phyloP scores from a whole-genome alignment of 2,888 invertebrate species.

The Drosophila kuntzei region DNA sequence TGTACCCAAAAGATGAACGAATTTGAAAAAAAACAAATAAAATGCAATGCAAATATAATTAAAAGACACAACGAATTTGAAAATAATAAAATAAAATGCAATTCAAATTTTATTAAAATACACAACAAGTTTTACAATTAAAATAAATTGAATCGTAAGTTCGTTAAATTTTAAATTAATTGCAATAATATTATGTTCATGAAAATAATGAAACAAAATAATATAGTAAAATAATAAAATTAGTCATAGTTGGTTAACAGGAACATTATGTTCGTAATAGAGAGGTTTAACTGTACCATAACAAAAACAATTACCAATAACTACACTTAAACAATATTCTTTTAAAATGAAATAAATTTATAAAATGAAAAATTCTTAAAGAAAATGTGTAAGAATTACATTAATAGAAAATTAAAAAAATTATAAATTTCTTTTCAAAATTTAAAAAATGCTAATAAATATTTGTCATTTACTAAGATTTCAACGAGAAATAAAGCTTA shows the following conservation, averaged over 20 bases:
- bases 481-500: not conserved
- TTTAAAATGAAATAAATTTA: not conserved
- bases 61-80: too few relatives aligned
- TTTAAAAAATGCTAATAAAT: not conserved
- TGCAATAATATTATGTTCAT: not conserved
- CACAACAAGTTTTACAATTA: not conserved
- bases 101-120: not conserved
- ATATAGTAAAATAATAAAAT: too few relatives aligned
- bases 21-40: not conserved
- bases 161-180: too few relatives aligned
- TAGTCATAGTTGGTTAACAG: too few relatives aligned
- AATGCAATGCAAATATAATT: not conserved
- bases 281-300: not conserved
- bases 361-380: not conserved
- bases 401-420: not conserved
- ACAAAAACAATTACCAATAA: too few relatives aligned
- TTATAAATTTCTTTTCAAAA: not conserved
- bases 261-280: not conserved
- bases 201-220: too few relatives aligned
- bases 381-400: not conserved
- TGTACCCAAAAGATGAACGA: too few relatives aligned
- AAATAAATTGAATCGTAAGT: too few relatives aligned
- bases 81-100: not conserved
- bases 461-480: not conserved
- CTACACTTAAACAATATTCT: too few relatives aligned